These are phyloP conservation scores for Chymomyza amoena DNA, from an alignment of 2,888 invertebrate genomes.

Conservation along the genomic window DNA sequence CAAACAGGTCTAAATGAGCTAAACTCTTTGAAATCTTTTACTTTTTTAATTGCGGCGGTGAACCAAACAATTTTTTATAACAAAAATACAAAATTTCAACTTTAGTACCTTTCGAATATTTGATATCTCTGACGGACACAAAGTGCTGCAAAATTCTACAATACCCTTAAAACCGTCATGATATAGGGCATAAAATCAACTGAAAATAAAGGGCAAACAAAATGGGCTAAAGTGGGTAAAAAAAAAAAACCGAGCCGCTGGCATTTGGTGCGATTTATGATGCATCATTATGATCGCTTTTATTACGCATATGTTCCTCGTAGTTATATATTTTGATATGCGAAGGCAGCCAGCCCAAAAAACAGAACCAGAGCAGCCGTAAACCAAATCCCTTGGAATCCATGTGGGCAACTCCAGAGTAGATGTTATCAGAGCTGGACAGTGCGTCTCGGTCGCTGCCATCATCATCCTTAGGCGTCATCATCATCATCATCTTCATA, in stretches of 20 bases:
- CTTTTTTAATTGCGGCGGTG: too few relatives aligned
- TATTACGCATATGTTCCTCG: constrained; percentile 44
- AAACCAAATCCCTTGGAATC: neutral
- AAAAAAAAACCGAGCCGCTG: constrained; percentile 42
- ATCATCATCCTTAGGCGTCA: neutral
- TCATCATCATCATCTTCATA: constrained; percentile 30
- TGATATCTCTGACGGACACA: too few relatives aligned
- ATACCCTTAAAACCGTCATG: too few relatives aligned
- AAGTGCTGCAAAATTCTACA: too few relatives aligned
- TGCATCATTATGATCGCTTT: constrained; percentile 65
- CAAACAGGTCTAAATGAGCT: too few relatives aligned
- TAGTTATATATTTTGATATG: constrained; percentile 60
- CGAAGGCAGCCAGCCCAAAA: constrained; percentile 17
- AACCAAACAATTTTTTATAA: too few relatives aligned
- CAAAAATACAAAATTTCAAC: too few relatives aligned
- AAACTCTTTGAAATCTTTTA: too few relatives aligned
- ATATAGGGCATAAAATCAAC: neutral
- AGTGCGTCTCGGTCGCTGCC: neutral
- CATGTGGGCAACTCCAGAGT: neutral
- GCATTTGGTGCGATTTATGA: constrained; percentile 62
- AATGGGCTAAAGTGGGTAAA: neutral
- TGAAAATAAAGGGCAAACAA: neutral
- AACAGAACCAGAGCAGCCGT: neutral
- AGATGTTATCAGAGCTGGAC: neutral
- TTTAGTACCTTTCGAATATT: too few relatives aligned